Percentiles rank a stretch among this genome's conserved stretches.
Evolutionary conservation across 1,140 invertebrate species (phyloP).

Genomic region (Sycobia sp.): DNA sequence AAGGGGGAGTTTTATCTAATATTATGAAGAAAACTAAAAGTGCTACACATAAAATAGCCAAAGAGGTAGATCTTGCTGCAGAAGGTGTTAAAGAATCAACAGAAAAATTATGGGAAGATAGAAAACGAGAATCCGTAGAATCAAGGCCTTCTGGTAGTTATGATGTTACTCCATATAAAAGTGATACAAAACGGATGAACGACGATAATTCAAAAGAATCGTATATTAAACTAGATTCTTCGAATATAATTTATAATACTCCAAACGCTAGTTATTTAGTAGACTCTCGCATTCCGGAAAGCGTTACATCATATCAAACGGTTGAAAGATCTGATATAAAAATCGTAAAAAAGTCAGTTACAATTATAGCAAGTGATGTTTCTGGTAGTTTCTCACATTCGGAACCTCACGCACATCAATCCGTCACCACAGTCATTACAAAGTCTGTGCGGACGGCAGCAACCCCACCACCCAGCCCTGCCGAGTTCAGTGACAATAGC

Average conservation of each 20-base stretch:
- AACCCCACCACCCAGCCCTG: conserved; percentile 62
- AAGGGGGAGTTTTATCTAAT: conserved; percentile 42
- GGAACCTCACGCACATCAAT: conserved; percentile 58
- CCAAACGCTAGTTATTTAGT: conserved; percentile 33
- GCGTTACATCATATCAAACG: conserved; percentile 16
- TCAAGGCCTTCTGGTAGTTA: conserved; percentile 41
- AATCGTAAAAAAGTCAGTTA: conserved; percentile 42
- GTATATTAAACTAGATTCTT: conserved; percentile 42
- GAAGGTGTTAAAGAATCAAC: conserved; percentile 48
- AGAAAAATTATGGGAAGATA: conserved; percentile 53
- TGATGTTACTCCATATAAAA: conserved; percentile 39
- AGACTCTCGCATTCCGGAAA: conserved; percentile 54
- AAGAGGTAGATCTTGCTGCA: conserved; percentile 50
- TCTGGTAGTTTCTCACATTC: conserved; percentile 54
- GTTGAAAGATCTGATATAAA: conserved; percentile 16
- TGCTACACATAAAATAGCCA: conserved; percentile 58
- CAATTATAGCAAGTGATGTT: conserved; percentile 43
- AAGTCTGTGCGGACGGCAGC: conserved; percentile 62
- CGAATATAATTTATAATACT: conserved; percentile 18
- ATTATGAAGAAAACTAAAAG: conserved; percentile 49
- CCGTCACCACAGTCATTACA: conserved; percentile 61
- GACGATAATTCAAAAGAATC: conserved; percentile 38
- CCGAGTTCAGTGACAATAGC: conserved; percentile 61
- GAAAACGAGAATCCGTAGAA: conserved; percentile 52
- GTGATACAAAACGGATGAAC: conserved; percentile 30